Conservation (phyloP, 2,888 invertebrate species). For the Cotesia congregata region DNA sequence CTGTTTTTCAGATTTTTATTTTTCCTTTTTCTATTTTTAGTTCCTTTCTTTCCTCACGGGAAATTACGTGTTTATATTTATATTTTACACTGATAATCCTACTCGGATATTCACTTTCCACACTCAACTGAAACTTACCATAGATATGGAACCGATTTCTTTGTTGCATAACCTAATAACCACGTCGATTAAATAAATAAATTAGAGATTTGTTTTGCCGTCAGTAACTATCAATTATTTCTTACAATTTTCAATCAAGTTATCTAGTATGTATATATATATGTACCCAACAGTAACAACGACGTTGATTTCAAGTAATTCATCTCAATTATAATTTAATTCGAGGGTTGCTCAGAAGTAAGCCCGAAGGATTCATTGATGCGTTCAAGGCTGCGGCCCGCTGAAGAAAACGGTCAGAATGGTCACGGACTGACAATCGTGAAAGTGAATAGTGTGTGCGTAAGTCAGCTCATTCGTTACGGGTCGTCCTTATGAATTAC, state of each 20-base stretch:
- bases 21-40: no score
- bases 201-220: not conserved
- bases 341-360: not conserved
- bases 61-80: not conserved
- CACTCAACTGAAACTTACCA: not conserved
- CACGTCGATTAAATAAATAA: not conserved
- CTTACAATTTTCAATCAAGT: not conserved
- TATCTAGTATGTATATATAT: not conserved
- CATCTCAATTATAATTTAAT: not conserved
- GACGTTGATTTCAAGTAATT: not conserved
- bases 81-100: not conserved
- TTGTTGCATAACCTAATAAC: not conserved
- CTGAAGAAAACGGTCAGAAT: not conserved
- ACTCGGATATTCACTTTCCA: conserved; percentile 14
- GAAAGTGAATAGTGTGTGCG: conserved; percentile 36
- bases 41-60: not conserved
- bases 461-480: conserved; percentile 18
- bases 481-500: not conserved
- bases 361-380: not conserved
- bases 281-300: no score
- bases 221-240: not conserved
- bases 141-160: not conserved
- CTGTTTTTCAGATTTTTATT: no score
- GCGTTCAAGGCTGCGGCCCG: not conserved
- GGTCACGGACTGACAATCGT: conserved; percentile 35